Conservation (phyloP, 1,140 invertebrate species). For the Diplogasteroides magnus region DNA sequence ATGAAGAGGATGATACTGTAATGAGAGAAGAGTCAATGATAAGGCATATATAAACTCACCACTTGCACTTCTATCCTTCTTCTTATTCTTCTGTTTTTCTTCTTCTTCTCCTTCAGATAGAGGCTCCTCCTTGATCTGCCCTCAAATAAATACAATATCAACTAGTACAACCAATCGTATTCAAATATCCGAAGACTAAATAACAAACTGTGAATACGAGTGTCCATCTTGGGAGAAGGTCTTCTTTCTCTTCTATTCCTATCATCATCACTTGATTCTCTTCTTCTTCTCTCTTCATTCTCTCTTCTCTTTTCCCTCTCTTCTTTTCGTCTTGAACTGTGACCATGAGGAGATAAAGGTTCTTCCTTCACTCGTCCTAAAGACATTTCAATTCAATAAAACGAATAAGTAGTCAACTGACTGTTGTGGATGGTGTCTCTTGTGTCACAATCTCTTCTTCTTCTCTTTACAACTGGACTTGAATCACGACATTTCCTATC, state of each 20-base stretch:
- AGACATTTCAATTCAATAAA: background rate
- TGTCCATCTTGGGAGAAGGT: background rate
- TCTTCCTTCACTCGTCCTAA: background rate
- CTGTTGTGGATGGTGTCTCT: background rate
- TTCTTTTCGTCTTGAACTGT: background rate
- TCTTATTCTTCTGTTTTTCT: slow-evolving; percentile 8
- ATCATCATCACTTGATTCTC: no score
- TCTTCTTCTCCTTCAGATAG: slow-evolving; percentile 7
- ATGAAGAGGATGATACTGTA: background rate
- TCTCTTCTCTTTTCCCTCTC: background rate
- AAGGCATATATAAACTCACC: background rate
- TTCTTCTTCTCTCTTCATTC: background rate
- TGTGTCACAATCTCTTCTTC: background rate
- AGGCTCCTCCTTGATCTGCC: slow-evolving; percentile 10
- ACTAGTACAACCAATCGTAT: background rate
- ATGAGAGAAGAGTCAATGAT: background rate
- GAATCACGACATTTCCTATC: background rate
- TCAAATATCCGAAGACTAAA: background rate
- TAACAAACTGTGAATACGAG: background rate
- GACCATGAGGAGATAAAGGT: background rate
- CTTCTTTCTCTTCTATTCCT: background rate
- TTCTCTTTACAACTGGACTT: background rate
- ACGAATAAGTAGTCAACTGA: background rate
- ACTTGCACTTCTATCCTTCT: background rate
- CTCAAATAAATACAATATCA: background rate